A percentile compares a stretch with the other conserved stretches of the same genome.
Evolutionary conservation across 1,140 invertebrate species (phyloP).

Genomic region (Oryctes rhinoceros): DNA sequence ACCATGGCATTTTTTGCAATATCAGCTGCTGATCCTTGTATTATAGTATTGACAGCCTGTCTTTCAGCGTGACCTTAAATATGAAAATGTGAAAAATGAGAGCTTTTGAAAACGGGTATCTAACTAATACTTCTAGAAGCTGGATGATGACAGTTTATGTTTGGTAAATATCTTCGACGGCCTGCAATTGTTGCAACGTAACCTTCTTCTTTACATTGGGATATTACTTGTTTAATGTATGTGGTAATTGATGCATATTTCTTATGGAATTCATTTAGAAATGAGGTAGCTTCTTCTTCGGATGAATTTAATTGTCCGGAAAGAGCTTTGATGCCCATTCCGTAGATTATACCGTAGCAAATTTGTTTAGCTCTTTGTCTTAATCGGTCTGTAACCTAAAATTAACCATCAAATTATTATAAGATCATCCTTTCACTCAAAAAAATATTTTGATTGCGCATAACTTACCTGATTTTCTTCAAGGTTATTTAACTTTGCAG

Average conservation of each 20-base stretch:
- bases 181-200: slow-evolving; percentile 86
- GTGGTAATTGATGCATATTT: slow-evolving; percentile 78
- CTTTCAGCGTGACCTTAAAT: slow-evolving; percentile 84
- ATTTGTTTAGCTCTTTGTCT: slow-evolving; percentile 91
- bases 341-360: slow-evolving; percentile 97
- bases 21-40: slow-evolving; percentile 97
- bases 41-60: slow-evolving; percentile 93
- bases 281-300: slow-evolving; percentile 80
- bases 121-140: slow-evolving; percentile 66
- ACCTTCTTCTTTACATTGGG: slow-evolving; percentile 75
- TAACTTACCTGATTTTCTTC: slow-evolving; percentile 67
- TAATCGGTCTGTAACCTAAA: slow-evolving; percentile 75
- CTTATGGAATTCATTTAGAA: slow-evolving; percentile 84
- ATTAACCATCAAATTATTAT: slow-evolving; percentile 42
- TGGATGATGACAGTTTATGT: slow-evolving; percentile 73
- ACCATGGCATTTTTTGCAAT: slow-evolving; percentile 92
- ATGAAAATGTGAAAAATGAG: too few species aligned
- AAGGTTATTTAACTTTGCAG: slow-evolving; percentile 82
- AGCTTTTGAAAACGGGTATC: too few species aligned
- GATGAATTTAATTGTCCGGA: slow-evolving; percentile 81
- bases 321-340: slow-evolving; percentile 91
- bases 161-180: slow-evolving; percentile 80
- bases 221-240: slow-evolving; percentile 74
- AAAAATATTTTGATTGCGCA: background rate
- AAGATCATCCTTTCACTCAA: slow-evolving; percentile 3